Percentiles rank a stretch among this genome's conserved stretches.
Conservation (phyloP, 2,113 vertebrate species). For the Elgaria multicarinata region DNA sequence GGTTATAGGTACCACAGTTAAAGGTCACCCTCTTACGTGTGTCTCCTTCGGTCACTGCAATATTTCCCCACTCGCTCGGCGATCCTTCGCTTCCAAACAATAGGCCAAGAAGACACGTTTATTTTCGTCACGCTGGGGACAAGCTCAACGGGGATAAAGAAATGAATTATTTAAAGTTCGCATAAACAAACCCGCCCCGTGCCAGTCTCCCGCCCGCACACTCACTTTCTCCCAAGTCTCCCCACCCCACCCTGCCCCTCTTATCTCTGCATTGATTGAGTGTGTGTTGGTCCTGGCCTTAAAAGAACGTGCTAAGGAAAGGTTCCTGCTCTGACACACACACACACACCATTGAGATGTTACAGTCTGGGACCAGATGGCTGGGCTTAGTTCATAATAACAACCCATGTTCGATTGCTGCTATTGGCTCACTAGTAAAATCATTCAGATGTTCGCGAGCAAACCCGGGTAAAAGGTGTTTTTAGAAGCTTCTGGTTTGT, state of each 20-base stretch:
- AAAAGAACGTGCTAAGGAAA: constrained; percentile 24
- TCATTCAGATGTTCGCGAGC: neutral
- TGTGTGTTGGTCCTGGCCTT: constrained; percentile 21
- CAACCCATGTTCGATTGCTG: constrained; percentile 15
- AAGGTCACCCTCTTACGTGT: constrained; percentile 96
- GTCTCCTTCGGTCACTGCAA: constrained; percentile 86
- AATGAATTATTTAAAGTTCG: constrained; percentile 83
- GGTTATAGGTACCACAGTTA: constrained; percentile 98
- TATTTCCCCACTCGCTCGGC: constrained; percentile 76
- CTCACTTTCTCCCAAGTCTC: constrained; percentile 23
- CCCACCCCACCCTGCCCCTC: neutral
- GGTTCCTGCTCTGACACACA: constrained; percentile 5
- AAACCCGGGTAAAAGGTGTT: fast-evolving
- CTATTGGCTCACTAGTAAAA: neutral
- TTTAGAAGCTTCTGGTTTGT: constrained; percentile 45
- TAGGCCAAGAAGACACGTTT: constrained; percentile 92
- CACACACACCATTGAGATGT: neutral
- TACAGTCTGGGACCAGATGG: constrained; percentile 2
- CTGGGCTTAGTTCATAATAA: neutral
- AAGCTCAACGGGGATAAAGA: constrained; percentile 77
- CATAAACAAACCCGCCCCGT: constrained; percentile 78
- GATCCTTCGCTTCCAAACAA: constrained; percentile 88
- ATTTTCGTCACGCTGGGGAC: constrained; percentile 80
- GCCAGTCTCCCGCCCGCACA: constrained; percentile 61
- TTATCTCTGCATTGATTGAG: neutral